phyloP scores from a whole-genome alignment of 2,797 vertebrate species.

The Lagocephalus sceleratus region DNA sequence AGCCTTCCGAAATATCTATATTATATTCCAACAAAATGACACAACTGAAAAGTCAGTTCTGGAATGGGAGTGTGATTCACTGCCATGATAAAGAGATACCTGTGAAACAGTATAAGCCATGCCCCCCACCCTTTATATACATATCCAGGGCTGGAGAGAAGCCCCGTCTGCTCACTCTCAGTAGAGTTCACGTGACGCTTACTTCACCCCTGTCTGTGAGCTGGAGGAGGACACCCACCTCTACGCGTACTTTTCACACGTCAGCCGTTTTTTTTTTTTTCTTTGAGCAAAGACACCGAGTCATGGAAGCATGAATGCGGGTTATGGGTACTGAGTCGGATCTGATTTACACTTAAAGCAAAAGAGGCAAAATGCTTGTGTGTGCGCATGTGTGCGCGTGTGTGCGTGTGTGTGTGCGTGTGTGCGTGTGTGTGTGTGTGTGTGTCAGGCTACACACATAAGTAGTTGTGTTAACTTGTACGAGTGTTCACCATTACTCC shows the following conservation, averaged over 20 bases:
- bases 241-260: slow-evolving; percentile 55
- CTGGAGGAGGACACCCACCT: slow-evolving; percentile 33
- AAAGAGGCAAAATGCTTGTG: slow-evolving; percentile 47
- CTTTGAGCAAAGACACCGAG: slow-evolving; percentile 53
- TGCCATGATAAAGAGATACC: slow-evolving; percentile 15
- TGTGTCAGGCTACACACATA: slow-evolving; percentile 63
- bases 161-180: slow-evolving; percentile 29
- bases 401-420: slow-evolving; percentile 7
- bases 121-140: slow-evolving; percentile 14
- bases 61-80: slow-evolving; percentile 19
- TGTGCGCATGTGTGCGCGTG: slow-evolving; percentile 16
- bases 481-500: slow-evolving; percentile 69
- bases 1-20: slow-evolving; percentile 18
- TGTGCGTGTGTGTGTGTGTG: slow-evolving; percentile 7
- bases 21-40: slow-evolving; percentile 23
- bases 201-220: slow-evolving; percentile 32
- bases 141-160: slow-evolving; percentile 34
- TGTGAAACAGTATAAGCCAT: slow-evolving; percentile 22
- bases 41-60: slow-evolving; percentile 21
- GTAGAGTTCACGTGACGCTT: slow-evolving; percentile 22
- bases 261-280: slow-evolving; percentile 53
- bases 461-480: slow-evolving; percentile 62
- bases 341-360: slow-evolving; percentile 60
- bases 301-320: slow-evolving; percentile 62
- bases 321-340: slow-evolving; percentile 47